Evolutionary conservation across 1,140 invertebrate genomes (phyloP), one percentile per base, ranked within the genome.

Genomic region (Eurosta solidaginis): DNA sequence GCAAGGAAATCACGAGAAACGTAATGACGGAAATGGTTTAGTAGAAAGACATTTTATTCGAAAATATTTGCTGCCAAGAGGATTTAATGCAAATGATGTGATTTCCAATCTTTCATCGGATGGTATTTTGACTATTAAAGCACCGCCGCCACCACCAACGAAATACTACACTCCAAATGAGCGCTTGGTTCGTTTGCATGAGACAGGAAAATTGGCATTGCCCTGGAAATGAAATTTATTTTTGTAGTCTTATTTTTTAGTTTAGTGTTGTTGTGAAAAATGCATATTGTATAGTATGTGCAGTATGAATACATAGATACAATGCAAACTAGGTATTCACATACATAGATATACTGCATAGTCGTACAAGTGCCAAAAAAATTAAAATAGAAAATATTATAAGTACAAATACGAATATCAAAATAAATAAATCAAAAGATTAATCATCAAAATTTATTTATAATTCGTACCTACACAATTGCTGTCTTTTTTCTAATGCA

Each of bases 1-100:
- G 1, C 91, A 94, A 83, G 95, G 93, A 0, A 95, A 94, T 84
- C 95, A 96, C 83, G 93, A 95, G 84, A 93, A 95, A 82, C 93
- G 92, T 81, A 91, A 91, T 79, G 94, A 95, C 83, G 92, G 94
- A 74, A 92, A 94, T 82, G 94, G 94, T 1, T 93, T 90, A 83
- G 91, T 94, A 40, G 92, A 92, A 2, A 91, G 93, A 1, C 93
- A 95, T 83, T 96, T 96, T 87, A 91, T 92, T 1, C 91, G 94
- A 17, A 90, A 92, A 36, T 93, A 92, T 80, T 81, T 89, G 2
- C 81, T 93, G 29, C 92, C 92, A 12, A 78, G 82, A 14, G 85
- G 85, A 52, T 88, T 83, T 77, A 91, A 92, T 83, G 91, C 93
- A 42, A 92, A 94, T 59, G 90, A 93, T 76, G 93, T 95, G 0